Percentiles rank a stretch among this genome's conserved stretches.
Evolutionary conservation across 2,797 vertebrate genomes (phyloP).

Genomic region (Choloepus didactylus): DNA sequence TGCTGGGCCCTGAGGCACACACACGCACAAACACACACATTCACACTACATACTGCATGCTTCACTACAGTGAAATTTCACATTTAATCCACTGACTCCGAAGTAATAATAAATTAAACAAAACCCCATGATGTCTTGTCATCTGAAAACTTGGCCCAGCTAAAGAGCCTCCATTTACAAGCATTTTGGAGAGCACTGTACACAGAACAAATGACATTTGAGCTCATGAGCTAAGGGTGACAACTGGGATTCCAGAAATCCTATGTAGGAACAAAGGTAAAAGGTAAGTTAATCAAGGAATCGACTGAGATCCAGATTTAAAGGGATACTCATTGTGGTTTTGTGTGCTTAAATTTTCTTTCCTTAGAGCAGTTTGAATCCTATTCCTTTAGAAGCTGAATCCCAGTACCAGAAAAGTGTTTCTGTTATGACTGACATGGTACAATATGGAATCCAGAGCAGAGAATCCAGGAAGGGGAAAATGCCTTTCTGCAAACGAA

Average conservation of each 20-base stretch:
- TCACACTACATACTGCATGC: too few relatives aligned
- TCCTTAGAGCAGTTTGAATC: neutral
- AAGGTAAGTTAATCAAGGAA: neutral
- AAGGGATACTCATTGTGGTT: neutral
- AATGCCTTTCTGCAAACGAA: neutral
- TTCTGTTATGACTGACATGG: neutral
- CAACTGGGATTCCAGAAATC: neutral
- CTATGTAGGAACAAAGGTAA: neutral
- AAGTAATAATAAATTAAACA: constrained; percentile 72
- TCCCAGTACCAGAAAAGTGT: neutral
- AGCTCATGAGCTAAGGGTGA: neutral
- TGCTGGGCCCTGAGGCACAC: neutral
- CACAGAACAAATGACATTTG: neutral
- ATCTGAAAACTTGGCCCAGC: constrained; percentile 47
- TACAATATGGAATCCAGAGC: neutral
- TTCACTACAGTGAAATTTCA: constrained; percentile 36
- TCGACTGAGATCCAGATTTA: neutral
- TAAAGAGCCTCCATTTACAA: neutral
- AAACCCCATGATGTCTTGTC: neutral
- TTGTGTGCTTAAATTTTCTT: neutral
- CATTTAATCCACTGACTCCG: constrained; percentile 61
- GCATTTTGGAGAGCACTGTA: neutral
- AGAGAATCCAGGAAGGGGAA: neutral
- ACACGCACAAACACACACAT: rapidly evolving
- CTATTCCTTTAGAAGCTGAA: neutral